These are phyloP conservation scores for Triops longicaudatus DNA, from an alignment of 1,140 invertebrate genomes.

Conservation along the genomic window DNA sequence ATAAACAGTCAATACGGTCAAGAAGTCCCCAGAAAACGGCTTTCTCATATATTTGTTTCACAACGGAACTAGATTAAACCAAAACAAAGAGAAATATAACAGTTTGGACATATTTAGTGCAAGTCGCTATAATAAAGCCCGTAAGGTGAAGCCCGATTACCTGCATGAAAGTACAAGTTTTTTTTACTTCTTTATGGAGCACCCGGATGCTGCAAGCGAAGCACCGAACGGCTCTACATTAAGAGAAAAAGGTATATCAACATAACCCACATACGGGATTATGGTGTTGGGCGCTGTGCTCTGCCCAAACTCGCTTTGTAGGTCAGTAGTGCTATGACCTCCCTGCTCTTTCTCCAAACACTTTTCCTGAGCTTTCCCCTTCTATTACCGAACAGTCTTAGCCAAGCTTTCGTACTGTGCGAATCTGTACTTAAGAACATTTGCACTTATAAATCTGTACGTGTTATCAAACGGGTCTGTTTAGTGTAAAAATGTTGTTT, in stretches of 20 bases:
- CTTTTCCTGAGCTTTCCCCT: not conserved
- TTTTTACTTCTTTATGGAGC: not conserved
- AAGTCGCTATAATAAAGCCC: not conserved
- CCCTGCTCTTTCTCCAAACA: not conserved
- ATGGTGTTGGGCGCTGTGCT: not conserved
- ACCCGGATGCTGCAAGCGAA: not conserved
- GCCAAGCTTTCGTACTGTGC: not conserved
- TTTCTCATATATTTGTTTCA: not conserved
- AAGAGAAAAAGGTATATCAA: not conserved
- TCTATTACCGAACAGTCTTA: not conserved
- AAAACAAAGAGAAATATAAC: not conserved
- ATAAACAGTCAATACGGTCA: not conserved
- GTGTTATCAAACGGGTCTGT: not conserved
- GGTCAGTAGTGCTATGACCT: conserved; percentile 11
- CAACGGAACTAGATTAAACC: not conserved
- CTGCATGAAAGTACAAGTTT: too few relatives aligned
- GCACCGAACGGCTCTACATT: not conserved
- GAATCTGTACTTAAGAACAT: not conserved
- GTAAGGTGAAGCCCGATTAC: not conserved
- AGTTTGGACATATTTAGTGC: not conserved
- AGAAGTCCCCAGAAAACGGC: not conserved
- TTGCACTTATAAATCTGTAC: not conserved
- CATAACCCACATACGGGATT: not conserved
- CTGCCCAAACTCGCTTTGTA: not conserved
- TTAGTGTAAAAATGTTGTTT: not conserved